Conservation (phyloP, 2,113 vertebrate species). For the Petroica traversi region DNA sequence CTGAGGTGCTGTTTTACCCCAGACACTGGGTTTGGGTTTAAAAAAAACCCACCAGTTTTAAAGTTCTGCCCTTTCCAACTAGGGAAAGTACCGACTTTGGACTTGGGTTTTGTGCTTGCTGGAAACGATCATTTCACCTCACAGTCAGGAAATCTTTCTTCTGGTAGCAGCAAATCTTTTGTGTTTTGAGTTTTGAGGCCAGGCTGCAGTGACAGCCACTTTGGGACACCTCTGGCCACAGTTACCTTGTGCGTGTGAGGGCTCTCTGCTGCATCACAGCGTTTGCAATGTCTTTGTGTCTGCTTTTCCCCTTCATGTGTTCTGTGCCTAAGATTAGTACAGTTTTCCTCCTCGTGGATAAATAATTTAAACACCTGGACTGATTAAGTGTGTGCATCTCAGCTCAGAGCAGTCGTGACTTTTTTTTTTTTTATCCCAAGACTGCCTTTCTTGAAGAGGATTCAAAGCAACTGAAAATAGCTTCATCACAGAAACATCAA, state of each 20-base stretch:
- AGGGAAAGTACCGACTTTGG: background rate
- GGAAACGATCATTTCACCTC: background rate
- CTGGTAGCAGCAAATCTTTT: background rate
- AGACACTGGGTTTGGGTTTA: background rate
- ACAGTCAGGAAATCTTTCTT: background rate
- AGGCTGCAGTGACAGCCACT: background rate
- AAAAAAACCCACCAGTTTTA: rapidly evolving
- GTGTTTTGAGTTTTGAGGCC: background rate
- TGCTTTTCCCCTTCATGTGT: background rate
- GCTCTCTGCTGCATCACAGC: background rate
- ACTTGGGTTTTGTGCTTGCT: background rate
- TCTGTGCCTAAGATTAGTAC: background rate
- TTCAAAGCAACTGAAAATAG: slow-evolving; percentile 38
- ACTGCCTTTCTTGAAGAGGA: background rate
- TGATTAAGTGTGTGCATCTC: background rate
- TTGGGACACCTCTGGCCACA: background rate
- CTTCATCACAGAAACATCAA: background rate
- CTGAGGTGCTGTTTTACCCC: background rate
- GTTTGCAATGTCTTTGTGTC: background rate
- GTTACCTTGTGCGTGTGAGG: background rate
- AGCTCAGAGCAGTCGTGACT: background rate
- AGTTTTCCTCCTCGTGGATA: background rate
- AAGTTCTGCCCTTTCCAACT: background rate
- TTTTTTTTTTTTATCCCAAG: background rate
- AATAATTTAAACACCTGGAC: slow-evolving; percentile 56